Base-by-base conservation (phyloP, 1,140 invertebrate genomes). In the Laupala kohalensis region DNA sequence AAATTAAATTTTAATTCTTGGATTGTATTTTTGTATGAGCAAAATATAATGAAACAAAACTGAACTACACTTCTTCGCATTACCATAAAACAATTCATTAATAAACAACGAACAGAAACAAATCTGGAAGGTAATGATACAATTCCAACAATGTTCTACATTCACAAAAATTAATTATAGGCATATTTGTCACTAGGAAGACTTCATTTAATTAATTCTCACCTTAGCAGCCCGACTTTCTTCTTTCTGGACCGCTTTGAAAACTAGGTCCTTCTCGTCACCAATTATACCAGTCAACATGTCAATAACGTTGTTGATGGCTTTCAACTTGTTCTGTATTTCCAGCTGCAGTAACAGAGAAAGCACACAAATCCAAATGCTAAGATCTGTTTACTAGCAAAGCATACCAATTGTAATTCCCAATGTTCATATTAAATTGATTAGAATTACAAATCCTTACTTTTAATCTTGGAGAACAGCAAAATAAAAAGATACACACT, bases 311-410 rank as follows among this genome's bases (percentile, higher is more conserved):
- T 91, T 92, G 79, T 88, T 87, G 75, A 92, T 91, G 0, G 90
- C 90, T 79, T 90, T 91, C 80, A 92, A 81, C 83, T 92, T 92
- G 76, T 87, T 90, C 80, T 91, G 88, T 72, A 93, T 91, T 84
- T 92, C 90, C 78, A 87, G 84, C 91, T 92, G 74, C 77, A 71
- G 63, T 24, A 64, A 70, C 29, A 70, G 9, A 25, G 63, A 76
- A 79, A 75, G 77, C 76, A 75, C 69, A 75, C 77, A 71, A 6
- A 65, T n/a, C 69, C 62, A 30, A 28, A 69, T 28, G 62, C 24
- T 68, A 62, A 62, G 19, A 30, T 66, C 25, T 64, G 65, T 23
- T 71, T 23, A 65, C 23, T 66, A 29, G 19, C n/a, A 23, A 29
- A 19, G 9, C 26, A 65, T 66, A 64, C 29, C 29, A 13, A 71